A percentile compares a stretch with the other conserved stretches of the same genome.
These are phyloP conservation scores for Balaeniceps rex DNA, from an alignment of 2,113 vertebrate species.

Conservation along the genomic window DNA sequence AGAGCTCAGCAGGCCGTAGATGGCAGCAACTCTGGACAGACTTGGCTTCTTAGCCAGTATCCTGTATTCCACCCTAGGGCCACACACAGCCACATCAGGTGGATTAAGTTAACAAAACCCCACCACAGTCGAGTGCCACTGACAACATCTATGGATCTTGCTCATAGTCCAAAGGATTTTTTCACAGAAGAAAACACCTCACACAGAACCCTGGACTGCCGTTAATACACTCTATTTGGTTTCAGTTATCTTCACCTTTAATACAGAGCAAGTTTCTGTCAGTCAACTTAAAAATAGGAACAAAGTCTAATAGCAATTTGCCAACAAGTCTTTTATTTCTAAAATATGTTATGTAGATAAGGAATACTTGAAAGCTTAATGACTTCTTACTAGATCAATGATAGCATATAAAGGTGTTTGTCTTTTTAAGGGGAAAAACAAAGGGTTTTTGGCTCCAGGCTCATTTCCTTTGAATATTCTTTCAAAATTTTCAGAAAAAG, in stretches of 20 bases:
- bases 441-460: neutral
- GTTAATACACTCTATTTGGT: neutral
- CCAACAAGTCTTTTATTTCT: conserved; percentile 31
- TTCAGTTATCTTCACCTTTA: neutral
- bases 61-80: neutral
- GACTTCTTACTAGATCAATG: conserved; percentile 12
- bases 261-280: neutral
- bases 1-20: neutral
- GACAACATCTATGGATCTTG: neutral
- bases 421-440: neutral
- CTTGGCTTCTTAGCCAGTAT: neutral
- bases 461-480: neutral
- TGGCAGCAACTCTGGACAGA: neutral
- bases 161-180: neutral
- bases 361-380: conserved; percentile 9
- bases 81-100: neutral
- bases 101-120: neutral
- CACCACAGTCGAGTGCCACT: neutral
- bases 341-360: neutral
- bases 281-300: neutral
- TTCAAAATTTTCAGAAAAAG: neutral
- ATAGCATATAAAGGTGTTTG: neutral
- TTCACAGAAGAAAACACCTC: neutral
- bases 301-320: neutral
- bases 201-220: neutral